phyloP scores from a whole-genome alignment of 1,140 invertebrate species.

The Parapsyche elsis region DNA sequence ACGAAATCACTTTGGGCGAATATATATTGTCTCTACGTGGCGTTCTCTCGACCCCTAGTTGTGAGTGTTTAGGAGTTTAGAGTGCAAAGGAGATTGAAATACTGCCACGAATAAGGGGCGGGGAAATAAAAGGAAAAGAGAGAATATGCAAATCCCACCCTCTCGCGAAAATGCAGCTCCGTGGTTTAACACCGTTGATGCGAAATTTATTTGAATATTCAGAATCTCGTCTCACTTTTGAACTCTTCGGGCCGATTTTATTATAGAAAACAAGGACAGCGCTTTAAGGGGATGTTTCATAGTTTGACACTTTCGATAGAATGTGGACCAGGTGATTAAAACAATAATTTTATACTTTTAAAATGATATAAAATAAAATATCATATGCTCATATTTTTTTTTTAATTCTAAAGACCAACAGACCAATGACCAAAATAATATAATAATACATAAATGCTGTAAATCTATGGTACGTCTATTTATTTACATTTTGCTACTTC shows the following conservation, averaged over 20 bases:
- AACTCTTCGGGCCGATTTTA: background rate
- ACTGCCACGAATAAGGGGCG: constrained; percentile 28
- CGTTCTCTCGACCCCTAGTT: background rate
- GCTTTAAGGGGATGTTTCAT: too few relatives aligned
- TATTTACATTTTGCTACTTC: too few relatives aligned
- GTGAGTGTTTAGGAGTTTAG: constrained; percentile 43
- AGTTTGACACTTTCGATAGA: too few relatives aligned
- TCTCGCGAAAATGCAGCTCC: background rate
- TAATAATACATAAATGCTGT: too few relatives aligned
- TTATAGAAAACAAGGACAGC: too few relatives aligned
- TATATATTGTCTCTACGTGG: constrained; percentile 45
- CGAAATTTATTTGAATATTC: background rate
- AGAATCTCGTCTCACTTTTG: background rate
- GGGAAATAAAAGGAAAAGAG: constrained; percentile 17
- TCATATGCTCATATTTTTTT: too few relatives aligned
- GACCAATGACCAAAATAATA: too few relatives aligned
- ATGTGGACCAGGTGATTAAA: too few relatives aligned
- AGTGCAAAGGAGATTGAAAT: constrained; percentile 47
- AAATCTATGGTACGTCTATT: too few relatives aligned
- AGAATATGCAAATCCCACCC: constrained; percentile 35
- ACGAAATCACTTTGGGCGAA: constrained; percentile 40
- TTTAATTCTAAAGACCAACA: too few relatives aligned
- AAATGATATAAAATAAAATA: too few relatives aligned
- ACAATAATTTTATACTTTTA: too few relatives aligned
- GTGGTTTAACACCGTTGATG: background rate